Evolutionary conservation across 2,113 vertebrate genomes (phyloP).

Genomic region (Prochilodus magdalenae): DNA sequence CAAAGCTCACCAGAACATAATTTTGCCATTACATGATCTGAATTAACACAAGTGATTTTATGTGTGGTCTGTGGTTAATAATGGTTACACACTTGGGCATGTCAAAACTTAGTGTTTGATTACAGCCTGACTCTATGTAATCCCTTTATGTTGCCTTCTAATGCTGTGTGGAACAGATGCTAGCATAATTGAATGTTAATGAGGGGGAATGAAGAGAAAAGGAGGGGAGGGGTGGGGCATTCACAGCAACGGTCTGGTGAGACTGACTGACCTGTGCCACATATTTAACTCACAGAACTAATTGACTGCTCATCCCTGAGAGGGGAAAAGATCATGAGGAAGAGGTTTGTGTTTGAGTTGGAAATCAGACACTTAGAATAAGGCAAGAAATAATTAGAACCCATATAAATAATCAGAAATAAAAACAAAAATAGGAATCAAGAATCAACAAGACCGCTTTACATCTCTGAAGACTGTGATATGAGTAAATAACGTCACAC

Average conservation of each 20-base stretch:
- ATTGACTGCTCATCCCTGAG: background rate
- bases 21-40: background rate
- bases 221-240: conserved; percentile 52
- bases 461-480: no score
- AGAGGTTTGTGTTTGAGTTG: background rate
- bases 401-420: background rate
- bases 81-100: conserved; percentile 30
- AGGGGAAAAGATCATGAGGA: conserved; percentile 25
- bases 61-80: conserved; percentile 43
- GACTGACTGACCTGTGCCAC: conserved; percentile 49
- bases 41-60: conserved; percentile 23
- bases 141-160: conserved; percentile 6
- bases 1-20: background rate
- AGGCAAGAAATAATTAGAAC: background rate
- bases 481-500: no score
- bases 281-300: conserved; percentile 31
- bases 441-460: no score
- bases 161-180: conserved; percentile 37
- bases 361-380: background rate
- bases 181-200: conserved; percentile 42
- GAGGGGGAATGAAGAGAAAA: conserved; percentile 48
- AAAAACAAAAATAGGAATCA: no score
- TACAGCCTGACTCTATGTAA: conserved; percentile 19
- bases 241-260: conserved; percentile 64
- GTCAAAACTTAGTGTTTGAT: conserved; percentile 38